Conservation (phyloP, 2,113 vertebrate species). For the Origma solitaria region DNA sequence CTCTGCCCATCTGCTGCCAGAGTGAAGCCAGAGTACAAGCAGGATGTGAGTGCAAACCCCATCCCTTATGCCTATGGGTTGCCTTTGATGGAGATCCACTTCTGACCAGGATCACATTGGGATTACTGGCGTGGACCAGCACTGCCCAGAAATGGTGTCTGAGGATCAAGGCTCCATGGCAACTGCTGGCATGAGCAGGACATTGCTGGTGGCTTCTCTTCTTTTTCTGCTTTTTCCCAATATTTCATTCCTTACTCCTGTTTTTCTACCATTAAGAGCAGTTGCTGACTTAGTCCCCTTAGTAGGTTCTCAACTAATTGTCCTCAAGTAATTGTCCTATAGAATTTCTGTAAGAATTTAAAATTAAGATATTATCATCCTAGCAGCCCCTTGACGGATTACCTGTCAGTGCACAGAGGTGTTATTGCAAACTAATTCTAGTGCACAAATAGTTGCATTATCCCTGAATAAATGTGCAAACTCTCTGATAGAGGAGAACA, state of each 20-base stretch:
- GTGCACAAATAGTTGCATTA: neutral
- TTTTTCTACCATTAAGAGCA: neutral
- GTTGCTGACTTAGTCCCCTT: neutral
- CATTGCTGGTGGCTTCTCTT: neutral
- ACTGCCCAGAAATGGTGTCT: neutral
- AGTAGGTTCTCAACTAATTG: neutral
- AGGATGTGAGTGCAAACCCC: neutral
- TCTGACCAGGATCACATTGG: neutral
- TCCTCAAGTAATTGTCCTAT: neutral
- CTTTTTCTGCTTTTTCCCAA: neutral
- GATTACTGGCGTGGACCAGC: neutral
- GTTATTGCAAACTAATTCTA: neutral
- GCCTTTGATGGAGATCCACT: neutral
- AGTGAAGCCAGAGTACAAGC: neutral
- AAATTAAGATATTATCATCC: neutral
- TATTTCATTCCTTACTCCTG: neutral
- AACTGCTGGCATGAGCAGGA: neutral
- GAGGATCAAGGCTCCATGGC: neutral
- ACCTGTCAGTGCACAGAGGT: neutral
- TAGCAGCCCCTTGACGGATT: neutral
- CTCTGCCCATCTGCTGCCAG: neutral
- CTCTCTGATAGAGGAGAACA: neutral
- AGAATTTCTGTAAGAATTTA: neutral
- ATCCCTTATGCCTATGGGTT: rapidly evolving
- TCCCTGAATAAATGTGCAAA: neutral